Evolutionary conservation across 2,113 vertebrate genomes (phyloP), one percentile per base, ranked within the genome.

Genomic region (Dipodomys ordii): DNA sequence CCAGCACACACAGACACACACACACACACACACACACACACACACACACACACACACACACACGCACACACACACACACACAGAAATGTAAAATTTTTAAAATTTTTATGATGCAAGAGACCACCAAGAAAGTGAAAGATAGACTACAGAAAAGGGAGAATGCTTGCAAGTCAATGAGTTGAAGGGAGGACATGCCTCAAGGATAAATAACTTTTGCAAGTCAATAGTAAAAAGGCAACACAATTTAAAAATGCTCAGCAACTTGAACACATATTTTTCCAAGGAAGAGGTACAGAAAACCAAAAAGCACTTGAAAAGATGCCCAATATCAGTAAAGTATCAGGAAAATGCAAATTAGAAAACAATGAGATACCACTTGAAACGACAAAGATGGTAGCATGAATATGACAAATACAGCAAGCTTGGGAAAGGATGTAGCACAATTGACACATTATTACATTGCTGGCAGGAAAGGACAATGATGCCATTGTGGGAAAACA

Each of bases 71-170:
- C 49, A 49, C 49, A 49, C 49, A 49, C 53, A 57, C 53, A 57
- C 16, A 57, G 53, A 16, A 57, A 57, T 57, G 53, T 57, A 57
- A 57, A 57, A 57, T 57, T 53, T 39, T 39, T 23, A 25, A 64
- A 64, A 64, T 8, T 13, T 53, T 64, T 64, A 16, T 81, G 30
- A 60, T 49, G 2, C 81, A 88, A 83, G 77, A 86, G 32, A 82
- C 46, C 12, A 69, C 32, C 30, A 90, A 92, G 39, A 79, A 78
- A 83, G 60, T 62, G 3, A 87, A 96, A 90, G 60, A 83, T 15
- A 90, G 69, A 67, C 10, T 35, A 65, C 32, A 78, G 35, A 83
- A 65, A 81, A 28, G 49, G 12, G 57, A 28, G 62, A 94, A 91
- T 60, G 69, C 23, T 77, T 81, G 11, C 23, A 84, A 65, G 15